Evolutionary conservation across 2,888 invertebrate species (phyloP).

Genomic region (Myathropa florea): DNA sequence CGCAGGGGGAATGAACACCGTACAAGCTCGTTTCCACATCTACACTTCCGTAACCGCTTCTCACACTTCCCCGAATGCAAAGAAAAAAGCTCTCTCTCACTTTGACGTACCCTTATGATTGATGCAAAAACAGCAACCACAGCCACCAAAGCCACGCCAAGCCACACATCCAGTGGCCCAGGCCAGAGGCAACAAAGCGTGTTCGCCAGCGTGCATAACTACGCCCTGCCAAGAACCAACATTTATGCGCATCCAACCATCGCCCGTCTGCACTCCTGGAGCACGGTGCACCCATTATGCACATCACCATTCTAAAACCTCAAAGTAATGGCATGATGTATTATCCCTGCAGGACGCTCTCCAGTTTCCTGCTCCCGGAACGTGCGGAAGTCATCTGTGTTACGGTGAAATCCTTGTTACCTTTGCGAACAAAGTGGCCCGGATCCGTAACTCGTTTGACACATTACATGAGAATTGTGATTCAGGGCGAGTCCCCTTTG

Average conservation of each 20-base stretch:
- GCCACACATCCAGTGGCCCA: background rate
- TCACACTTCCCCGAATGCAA: background rate
- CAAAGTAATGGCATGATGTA: slow-evolving; percentile 39
- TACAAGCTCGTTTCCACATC: background rate
- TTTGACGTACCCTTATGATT: slow-evolving; percentile 6
- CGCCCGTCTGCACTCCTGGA: background rate
- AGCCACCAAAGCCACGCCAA: background rate
- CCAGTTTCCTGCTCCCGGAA: background rate
- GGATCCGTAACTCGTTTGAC: slow-evolving; percentile 10
- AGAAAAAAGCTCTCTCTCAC: background rate
- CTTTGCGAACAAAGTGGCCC: background rate
- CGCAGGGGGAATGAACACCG: background rate
- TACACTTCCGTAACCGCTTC: background rate
- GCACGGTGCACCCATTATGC: background rate
- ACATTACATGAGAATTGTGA: slow-evolving; percentile 38
- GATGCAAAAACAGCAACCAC: slow-evolving; percentile 11
- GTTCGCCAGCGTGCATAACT: background rate
- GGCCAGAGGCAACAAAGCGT: slow-evolving; percentile 11
- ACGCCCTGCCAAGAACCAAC: background rate
- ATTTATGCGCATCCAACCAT: background rate
- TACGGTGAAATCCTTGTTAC: slow-evolving; percentile 24
- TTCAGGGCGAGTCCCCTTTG: slow-evolving; percentile 20
- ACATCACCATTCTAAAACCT: slow-evolving; percentile 13
- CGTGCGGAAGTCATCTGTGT: slow-evolving; percentile 13
- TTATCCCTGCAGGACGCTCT: slow-evolving; percentile 29